Base-by-base conservation (phyloP, 1,140 invertebrate genomes). In the Megalopta genalis region DNA sequence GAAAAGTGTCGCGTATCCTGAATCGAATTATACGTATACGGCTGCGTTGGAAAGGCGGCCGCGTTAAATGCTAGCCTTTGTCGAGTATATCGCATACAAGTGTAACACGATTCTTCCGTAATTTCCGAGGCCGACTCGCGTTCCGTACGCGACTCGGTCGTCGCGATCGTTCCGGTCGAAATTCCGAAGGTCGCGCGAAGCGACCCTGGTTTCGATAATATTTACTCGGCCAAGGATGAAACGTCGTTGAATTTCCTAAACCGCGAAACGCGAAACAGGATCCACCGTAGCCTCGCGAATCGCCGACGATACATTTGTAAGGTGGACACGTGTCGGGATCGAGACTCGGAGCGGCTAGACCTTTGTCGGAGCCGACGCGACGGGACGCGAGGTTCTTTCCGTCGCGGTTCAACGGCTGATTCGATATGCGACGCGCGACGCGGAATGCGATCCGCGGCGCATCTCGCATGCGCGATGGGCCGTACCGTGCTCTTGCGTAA, bases 361-460 rank as follows among this genome's bases (percentile, higher is more conserved):
- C 16, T 72, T 62, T 42, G 23, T 39, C 37, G 68, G 62, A 65
- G 64, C 63, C 18, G 49, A 42, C 14, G 32, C 32, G 32, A 32
- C 14, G 32, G 1, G 32, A 32, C 32, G 32, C 32, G 32, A 32
- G 6, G 16, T 27, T 16, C 25, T 16, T 23, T 12, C 39, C 18
- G 6, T 9, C 32, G n/a, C 49, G 5, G 25, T 46, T 23, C 46
- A 25, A 72, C 18, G 23, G 37, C 59, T 27, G n/a, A 57, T 65
- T 79, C 73, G 49, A 46, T 49, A 79, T 79, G 69, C 77, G 25
- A 73, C 16, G 23, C 77, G 37, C 62, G 73, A 21, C 18, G 25
- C 42, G 62, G 77, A 73, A 79, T 79, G 70, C 59, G 77, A 72
- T 79, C 77, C 21, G n/a, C 73, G 14, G 60, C 63, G 70, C 70